Conservation (phyloP, 2,113 vertebrate genomes). For the Synodontis membranacea region DNA sequence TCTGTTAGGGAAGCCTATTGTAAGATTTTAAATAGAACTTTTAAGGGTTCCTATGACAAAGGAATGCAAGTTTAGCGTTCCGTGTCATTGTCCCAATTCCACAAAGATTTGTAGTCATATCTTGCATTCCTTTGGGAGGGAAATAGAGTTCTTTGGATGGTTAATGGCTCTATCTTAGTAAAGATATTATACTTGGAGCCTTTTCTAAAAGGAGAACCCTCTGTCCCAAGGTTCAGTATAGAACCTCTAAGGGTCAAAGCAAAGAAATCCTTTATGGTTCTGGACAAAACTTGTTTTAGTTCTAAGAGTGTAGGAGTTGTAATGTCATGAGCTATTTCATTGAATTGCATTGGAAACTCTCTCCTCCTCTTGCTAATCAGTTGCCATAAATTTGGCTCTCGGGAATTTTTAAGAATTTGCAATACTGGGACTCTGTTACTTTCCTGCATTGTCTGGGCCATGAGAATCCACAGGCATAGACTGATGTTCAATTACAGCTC, state of each 20-base stretch:
- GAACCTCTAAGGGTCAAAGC: no score
- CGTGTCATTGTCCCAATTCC: background rate
- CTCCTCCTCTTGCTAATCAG: background rate
- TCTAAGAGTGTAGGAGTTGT: background rate
- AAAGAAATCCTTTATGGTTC: background rate
- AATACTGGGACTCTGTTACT: background rate
- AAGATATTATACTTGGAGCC: no score
- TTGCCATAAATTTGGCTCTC: background rate
- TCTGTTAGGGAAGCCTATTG: background rate
- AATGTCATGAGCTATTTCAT: no score
- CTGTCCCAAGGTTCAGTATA: no score
- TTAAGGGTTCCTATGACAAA: background rate
- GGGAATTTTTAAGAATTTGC: background rate
- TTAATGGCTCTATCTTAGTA: background rate
- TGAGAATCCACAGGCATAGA: background rate
- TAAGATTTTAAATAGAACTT: background rate
- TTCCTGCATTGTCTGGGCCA: background rate
- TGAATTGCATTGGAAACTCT: background rate
- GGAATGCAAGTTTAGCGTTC: background rate
- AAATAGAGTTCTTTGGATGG: background rate
- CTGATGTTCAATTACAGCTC: conserved; percentile 15
- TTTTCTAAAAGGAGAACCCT: no score
- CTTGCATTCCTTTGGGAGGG: background rate
- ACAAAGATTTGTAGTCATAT: no score
- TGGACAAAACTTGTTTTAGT: background rate